Percentiles rank a stretch among this genome's conserved stretches.
Evolutionary conservation across 2,113 vertebrate species (phyloP).

Genomic region (Otis tarda): DNA sequence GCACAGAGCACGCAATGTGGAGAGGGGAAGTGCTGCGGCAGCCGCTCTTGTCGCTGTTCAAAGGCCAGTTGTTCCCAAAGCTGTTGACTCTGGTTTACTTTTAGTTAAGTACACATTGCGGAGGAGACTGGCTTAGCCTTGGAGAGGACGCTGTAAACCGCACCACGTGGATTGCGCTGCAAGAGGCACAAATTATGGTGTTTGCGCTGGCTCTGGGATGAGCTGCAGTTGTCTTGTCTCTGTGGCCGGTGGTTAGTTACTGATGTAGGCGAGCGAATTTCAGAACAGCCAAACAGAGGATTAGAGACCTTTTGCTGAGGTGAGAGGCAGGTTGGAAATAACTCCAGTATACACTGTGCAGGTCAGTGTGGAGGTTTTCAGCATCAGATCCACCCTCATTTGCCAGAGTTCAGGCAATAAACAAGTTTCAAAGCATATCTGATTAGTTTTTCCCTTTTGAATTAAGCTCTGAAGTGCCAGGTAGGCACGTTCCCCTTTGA

Average conservation of each 20-base stretch:
- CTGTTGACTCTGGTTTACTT: conserved; percentile 3
- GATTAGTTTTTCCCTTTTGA: neutral
- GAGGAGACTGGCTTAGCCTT: neutral
- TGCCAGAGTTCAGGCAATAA: neutral
- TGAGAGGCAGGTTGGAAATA: neutral
- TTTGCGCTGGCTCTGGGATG: neutral
- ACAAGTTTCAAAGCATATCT: neutral
- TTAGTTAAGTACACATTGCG: neutral
- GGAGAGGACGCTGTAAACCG: conserved; percentile 6
- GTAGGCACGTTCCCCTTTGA: neutral
- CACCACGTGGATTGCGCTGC: neutral
- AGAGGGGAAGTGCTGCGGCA: neutral
- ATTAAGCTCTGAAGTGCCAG: neutral
- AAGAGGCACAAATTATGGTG: neutral
- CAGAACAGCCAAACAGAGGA: neutral
- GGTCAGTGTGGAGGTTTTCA: conserved; percentile 8
- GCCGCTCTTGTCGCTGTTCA: neutral
- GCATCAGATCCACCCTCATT: neutral
- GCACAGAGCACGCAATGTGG: rapidly evolving
- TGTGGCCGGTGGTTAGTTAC: neutral
- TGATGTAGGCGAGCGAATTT: neutral
- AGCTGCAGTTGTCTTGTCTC: neutral
- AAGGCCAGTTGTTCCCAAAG: neutral
- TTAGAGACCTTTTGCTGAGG: neutral
- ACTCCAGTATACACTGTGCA: neutral